Base-by-base conservation (phyloP, 2,113 vertebrate species). In the Saguinus midas region DNA sequence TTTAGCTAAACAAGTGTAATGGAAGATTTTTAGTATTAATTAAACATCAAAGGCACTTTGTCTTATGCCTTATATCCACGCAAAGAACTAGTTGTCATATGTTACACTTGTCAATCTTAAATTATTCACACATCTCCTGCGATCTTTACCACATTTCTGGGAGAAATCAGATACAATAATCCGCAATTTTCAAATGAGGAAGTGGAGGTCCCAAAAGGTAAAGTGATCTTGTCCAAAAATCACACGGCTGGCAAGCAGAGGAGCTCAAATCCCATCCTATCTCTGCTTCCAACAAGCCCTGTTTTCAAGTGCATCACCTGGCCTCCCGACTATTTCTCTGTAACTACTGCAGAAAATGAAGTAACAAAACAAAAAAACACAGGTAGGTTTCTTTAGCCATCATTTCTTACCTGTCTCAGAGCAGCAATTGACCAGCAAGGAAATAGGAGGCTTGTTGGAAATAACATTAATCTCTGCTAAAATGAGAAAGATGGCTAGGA, bases 11-110 rank as follows among this genome's bases (percentile, higher is more conserved):
- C 94, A 92, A 94, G 93, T 87, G 43, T 68, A 93, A 90, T 80
- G 80, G 80, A 79, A 90, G 96, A 78, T 84, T 96, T 92, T 58
- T 80, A 94, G 84, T 94, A 93, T 95, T 94, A 95, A 96, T 93
- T 95, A 95, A 95, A 84, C 79, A 87, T 93, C 95, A 95, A 95
- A 92, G 88, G 48, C 18, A 45, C 52, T 32, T 48, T 83, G 83
- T 48, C 90, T 57, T 35, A 68, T 32, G 66, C 50, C 70, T 88
- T 52, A n/a, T 7, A 57, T 92, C 57, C 66, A 90, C 0, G 0
- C 57, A 66, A 57, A 96, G 61, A 86, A 86, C 25, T 7, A 83
- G 48, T n/a, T 55, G 61, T 90, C 29, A 43, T 32, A 40, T 2
- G 57, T 89, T 87, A 85, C 35, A 40, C 66, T 64, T 58, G 48